Base-by-base conservation (phyloP, 2,888 invertebrate genomes). In the Leptura quadrifasciata region DNA sequence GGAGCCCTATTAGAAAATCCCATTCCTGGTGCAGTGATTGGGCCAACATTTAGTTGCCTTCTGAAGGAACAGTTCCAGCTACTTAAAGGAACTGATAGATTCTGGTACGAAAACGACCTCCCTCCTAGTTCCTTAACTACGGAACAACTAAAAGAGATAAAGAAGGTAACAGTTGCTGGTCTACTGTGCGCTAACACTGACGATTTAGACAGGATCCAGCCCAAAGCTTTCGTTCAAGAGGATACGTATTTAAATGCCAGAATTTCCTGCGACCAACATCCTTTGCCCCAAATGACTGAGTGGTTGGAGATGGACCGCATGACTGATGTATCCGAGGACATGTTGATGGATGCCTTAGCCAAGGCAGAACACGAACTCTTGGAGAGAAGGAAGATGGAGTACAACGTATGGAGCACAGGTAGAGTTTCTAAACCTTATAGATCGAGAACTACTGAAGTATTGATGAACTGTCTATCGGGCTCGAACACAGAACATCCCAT, bases 21-120 rank as follows among this genome's bases (percentile, higher is more conserved):
- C 0, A 91, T 92, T 0, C 92, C 94, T 12, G 97, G 97, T 4
- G 94, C 96, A 0, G 92, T 96, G 0, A 94, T 98, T 4, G 98
- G 98, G 1, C 94, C 95, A 0, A 97, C 97, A 0, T 93, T 97
- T 69, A 94, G 94, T n/a, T 98, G 98, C 84, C 91, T 98, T 8
- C 87, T 98, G 10, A 95, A 94, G 27, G 88, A 94, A 71, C 98
- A 98, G 88, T 97, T 98, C 87, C 92, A 93, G 54, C 93, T 94
- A 79, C 90, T 97, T 6, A 93, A 96, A 84, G 94, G 94, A 84
- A 95, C 97, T 71, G 98, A 98, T 90, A 91, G 98, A 78, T 98
- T 97, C 88, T 98, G 97, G 97, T 98, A 97, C 86, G 98, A 98
- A 88, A 97, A 97, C 87, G 97, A 97, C 86, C 91, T 97, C 61